phyloP scores from a whole-genome alignment of 1,140 invertebrate genomes.

The Aradophagus sp. region DNA sequence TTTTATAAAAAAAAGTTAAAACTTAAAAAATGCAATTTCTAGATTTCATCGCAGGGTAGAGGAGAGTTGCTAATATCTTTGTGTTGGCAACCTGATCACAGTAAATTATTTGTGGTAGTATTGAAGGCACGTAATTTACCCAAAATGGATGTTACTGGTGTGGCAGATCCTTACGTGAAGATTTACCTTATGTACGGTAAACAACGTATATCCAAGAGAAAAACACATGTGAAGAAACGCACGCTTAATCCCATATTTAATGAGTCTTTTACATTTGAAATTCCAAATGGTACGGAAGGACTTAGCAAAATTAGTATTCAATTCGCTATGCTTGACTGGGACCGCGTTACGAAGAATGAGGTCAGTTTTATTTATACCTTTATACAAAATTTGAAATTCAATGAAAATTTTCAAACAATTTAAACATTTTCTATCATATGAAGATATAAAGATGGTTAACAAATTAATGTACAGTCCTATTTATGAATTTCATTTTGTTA shows the following conservation, averaged over 20 bases:
- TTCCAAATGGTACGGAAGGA: constrained; percentile 84
- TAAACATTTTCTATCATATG: no score
- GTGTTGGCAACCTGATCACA: constrained; percentile 94
- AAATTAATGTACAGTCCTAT: no score
- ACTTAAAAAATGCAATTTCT: constrained; percentile 41
- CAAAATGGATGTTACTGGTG: constrained; percentile 95
- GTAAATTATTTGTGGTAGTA: constrained; percentile 91
- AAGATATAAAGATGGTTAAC: no score
- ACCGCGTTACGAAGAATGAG: constrained; percentile 98
- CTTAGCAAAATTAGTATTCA: constrained; percentile 93
- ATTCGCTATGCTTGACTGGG: constrained; percentile 96
- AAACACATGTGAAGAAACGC: constrained; percentile 98
- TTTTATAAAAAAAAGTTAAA: background rate
- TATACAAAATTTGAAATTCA: no score
- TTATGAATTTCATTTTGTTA: no score
- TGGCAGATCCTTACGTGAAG: constrained; percentile 97
- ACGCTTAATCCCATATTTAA: constrained; percentile 99
- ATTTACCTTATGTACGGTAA: constrained; percentile 97
- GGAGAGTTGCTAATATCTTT: constrained; percentile 93
- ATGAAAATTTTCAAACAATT: no score
- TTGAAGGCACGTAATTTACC: constrained; percentile 94
- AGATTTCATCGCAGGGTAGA: constrained; percentile 90
- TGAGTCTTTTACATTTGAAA: constrained; percentile 94
- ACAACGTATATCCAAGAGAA: constrained; percentile 98
- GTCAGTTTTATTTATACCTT: no score